These are phyloP conservation scores for Chloropsis cyanopogon DNA, from an alignment of 2,113 vertebrate species.

Conservation along the genomic window DNA sequence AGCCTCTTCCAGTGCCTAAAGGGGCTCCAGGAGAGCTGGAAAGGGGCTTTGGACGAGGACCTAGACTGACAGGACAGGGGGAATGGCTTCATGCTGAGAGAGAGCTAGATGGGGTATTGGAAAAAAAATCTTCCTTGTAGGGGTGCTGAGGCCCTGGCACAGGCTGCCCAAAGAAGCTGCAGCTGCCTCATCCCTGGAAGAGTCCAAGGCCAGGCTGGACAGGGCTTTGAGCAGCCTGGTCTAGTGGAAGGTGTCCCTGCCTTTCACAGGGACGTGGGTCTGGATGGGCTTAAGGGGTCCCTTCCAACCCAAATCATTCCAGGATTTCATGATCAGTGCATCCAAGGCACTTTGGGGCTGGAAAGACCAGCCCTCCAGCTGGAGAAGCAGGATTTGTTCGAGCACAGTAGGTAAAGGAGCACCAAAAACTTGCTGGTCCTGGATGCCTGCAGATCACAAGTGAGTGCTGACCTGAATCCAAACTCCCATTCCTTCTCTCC, in stretches of 20 bases:
- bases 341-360: neutral
- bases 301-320: neutral
- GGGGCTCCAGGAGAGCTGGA: neutral
- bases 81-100: neutral
- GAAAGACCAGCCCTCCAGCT: fast-evolving
- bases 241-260: neutral
- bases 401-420: neutral
- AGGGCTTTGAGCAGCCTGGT: neutral
- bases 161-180: neutral
- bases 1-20: neutral
- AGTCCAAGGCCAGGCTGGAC: neutral
- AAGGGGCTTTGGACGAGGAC: neutral
- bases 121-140: neutral
- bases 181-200: neutral
- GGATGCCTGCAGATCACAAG: neutral
- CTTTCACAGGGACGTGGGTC: neutral
- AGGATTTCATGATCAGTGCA: neutral
- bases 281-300: neutral
- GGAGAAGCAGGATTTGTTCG: neutral
- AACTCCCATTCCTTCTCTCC: neutral
- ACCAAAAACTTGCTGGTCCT: neutral
- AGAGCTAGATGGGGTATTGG: no score
- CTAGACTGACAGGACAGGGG: neutral
- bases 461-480: fast-evolving
- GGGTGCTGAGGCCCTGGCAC: neutral